These are phyloP conservation scores for Watsonalla binaria DNA, from an alignment of 2,888 invertebrate species.

Conservation along the genomic window DNA sequence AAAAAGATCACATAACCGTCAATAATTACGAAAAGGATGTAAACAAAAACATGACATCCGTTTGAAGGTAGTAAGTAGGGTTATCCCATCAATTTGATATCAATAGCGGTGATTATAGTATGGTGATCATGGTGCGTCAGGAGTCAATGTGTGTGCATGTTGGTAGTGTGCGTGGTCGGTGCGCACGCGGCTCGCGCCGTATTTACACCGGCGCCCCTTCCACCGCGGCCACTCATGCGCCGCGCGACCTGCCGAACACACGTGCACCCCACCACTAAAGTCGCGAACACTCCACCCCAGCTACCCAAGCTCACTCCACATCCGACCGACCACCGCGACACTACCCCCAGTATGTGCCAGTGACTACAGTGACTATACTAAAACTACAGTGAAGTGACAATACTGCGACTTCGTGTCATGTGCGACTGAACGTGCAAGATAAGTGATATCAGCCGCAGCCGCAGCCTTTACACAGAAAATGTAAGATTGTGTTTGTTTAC, in stretches of 20 bases:
- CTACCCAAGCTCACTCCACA: constrained; percentile 29
- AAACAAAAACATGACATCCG: background rate
- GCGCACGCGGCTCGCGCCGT: constrained; percentile 67
- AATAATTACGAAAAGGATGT: background rate
- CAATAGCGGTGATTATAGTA: constrained; percentile 23
- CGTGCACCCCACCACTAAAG: constrained; percentile 65
- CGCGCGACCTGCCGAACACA: constrained; percentile 68
- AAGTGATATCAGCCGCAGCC: constrained; percentile 68
- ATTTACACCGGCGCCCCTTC: constrained; percentile 76
- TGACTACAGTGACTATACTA: constrained; percentile 57
- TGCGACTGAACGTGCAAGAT: constrained; percentile 56
- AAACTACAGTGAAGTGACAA: constrained; percentile 62
- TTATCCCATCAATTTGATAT: constrained; percentile 20
- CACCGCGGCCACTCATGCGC: constrained; percentile 75
- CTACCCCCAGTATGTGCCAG: constrained; percentile 65
- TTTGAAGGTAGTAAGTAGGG: background rate
- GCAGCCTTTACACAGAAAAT: constrained; percentile 68
- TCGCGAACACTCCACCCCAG: constrained; percentile 43
- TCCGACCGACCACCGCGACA: constrained; percentile 39
- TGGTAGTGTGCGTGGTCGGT: constrained; percentile 51
- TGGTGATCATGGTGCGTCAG: constrained; percentile 25
- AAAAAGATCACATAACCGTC: background rate
- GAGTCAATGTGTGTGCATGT: constrained; percentile 31
- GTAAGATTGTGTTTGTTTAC: constrained; percentile 66
- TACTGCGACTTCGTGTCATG: constrained; percentile 57